Conservation (phyloP, 2,888 invertebrate species). For the Aphodius sticticus region DNA sequence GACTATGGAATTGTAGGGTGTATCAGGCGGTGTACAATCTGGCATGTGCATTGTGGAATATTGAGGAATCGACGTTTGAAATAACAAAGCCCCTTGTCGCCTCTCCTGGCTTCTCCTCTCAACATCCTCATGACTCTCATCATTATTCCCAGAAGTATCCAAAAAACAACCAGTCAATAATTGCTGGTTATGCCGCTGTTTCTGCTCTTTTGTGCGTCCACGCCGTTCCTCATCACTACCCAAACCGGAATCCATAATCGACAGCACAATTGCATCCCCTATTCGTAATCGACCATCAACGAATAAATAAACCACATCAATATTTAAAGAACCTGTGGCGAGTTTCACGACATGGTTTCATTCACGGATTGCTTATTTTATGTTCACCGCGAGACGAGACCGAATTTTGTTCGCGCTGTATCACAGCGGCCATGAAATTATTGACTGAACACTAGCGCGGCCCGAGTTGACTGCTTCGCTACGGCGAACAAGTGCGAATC, state of each 20-base stretch:
- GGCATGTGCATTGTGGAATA: slow-evolving; percentile 65
- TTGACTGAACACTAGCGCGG: slow-evolving; percentile 32
- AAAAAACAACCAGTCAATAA: slow-evolving; percentile 56
- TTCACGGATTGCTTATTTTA: slow-evolving; percentile 7
- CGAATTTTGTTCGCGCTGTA: slow-evolving; percentile 1
- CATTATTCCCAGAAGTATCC: slow-evolving; percentile 20
- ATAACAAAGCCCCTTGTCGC: slow-evolving; percentile 66
- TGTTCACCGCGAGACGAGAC: slow-evolving; percentile 10
- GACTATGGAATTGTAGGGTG: slow-evolving; percentile 74
- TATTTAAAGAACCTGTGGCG: not conserved
- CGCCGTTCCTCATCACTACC: slow-evolving; percentile 59
- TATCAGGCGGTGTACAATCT: slow-evolving; percentile 54
- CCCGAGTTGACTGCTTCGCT: slow-evolving; percentile 8
- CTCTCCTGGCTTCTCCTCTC: slow-evolving; percentile 60
- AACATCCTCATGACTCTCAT: slow-evolving; percentile 21
- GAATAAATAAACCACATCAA: not conserved
- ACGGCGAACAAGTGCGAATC: not conserved
- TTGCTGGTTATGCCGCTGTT: slow-evolving; percentile 56
- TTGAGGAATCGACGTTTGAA: slow-evolving; percentile 69
- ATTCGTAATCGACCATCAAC: not conserved
- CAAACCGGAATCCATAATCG: slow-evolving; percentile 58
- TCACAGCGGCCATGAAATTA: slow-evolving; percentile 37
- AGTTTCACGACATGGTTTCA: slow-evolving; percentile 10
- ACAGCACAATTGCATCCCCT: slow-evolving; percentile 5
- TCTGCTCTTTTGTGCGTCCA: slow-evolving; percentile 57